phyloP scores from a whole-genome alignment of 2,113 vertebrate species.

The Xenopus borealis region DNA sequence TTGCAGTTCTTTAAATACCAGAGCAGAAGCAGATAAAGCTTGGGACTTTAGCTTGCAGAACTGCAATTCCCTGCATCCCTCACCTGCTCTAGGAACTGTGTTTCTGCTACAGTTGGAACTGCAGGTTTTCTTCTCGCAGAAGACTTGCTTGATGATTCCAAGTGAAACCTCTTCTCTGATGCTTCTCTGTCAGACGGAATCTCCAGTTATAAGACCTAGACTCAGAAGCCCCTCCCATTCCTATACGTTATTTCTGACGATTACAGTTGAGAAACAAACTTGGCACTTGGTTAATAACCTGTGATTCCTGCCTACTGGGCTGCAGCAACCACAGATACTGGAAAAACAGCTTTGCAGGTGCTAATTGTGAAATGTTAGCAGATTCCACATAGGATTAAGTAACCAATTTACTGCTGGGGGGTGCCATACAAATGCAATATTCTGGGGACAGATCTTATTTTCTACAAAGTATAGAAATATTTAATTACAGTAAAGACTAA shows the following conservation, averaged over 20 bases:
- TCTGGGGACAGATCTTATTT: no score
- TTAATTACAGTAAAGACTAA: no score
- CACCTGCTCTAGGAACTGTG: no score
- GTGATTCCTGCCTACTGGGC: neutral
- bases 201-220: neutral
- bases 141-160: neutral
- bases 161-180: neutral
- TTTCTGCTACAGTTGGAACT: no score
- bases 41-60: no score
- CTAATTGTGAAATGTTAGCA: neutral
- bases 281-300: neutral
- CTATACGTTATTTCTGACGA: neutral
- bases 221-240: neutral
- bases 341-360: neutral
- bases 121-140: neutral
- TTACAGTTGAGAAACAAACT: neutral
- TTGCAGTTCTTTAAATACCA: no score
- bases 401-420: no score
- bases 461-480: no score
- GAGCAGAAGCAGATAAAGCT: no score
- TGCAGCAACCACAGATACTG: neutral
- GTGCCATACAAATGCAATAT: no score
- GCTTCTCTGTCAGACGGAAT: neutral
- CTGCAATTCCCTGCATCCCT: no score
- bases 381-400: neutral